Conservation (phyloP, 2,113 vertebrate species). For the Rutilus rutilus region DNA sequence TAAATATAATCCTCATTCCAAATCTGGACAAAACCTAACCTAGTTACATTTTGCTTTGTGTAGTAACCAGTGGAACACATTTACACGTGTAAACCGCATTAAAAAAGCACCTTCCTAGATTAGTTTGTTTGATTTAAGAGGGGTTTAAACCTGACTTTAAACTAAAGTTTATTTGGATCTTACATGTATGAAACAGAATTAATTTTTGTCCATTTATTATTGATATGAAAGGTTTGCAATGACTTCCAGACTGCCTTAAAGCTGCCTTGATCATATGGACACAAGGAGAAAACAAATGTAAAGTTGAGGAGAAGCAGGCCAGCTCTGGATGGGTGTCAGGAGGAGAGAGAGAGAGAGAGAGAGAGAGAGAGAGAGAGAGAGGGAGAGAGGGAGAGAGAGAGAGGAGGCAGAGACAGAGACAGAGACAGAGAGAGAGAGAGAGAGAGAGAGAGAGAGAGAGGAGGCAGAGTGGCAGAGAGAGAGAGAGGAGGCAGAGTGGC, state of each 20-base stretch:
- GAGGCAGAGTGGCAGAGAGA: not conserved
- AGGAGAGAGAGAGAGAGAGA: not conserved
- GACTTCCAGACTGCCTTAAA: not conserved
- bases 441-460: too few species aligned
- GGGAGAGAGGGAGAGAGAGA: not conserved
- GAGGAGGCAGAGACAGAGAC: too few species aligned
- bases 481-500: not conserved
- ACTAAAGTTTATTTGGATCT: not conserved
- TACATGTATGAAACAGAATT: not conserved
- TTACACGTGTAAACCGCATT: not conserved
- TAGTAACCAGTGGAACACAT: not conserved
- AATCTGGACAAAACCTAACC: not conserved
- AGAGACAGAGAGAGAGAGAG: too few species aligned
- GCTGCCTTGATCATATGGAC: not conserved
- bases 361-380: not conserved
- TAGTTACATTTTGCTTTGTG: not conserved
- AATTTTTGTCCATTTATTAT: not conserved
- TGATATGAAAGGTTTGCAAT: not conserved
- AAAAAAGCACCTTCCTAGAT: not conserved
- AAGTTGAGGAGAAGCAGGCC: constrained; percentile 3
- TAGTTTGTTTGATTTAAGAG: not conserved
- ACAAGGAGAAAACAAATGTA: constrained; percentile 15
- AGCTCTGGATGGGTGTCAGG: not conserved
- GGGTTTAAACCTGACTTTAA: not conserved
- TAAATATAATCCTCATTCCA: not conserved